These are phyloP conservation scores for Diorhabda sublineata DNA, from an alignment of 1,140 invertebrate genomes.

Conservation along the genomic window DNA sequence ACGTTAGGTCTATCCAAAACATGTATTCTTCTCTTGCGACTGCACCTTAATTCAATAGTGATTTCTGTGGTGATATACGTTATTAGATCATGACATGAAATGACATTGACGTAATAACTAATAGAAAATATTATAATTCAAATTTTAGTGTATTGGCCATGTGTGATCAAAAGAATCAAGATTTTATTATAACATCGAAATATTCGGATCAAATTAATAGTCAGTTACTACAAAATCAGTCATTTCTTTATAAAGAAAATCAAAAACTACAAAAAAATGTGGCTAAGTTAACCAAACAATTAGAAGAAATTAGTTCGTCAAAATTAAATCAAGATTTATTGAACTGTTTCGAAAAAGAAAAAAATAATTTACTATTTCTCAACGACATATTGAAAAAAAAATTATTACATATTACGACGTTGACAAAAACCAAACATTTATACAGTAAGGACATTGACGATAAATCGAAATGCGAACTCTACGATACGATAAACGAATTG, in stretches of 20 bases:
- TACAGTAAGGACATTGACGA: neutral
- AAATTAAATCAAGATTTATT: slow-evolving; percentile 24
- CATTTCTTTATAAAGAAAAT: slow-evolving; percentile 28
- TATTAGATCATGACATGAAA: too few species aligned
- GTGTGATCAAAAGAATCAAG: too few species aligned
- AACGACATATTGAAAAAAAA: slow-evolving; percentile 27
- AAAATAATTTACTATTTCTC: slow-evolving; percentile 21
- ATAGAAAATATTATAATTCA: too few species aligned
- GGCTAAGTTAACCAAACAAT: slow-evolving; percentile 22
- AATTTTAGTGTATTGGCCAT: too few species aligned
- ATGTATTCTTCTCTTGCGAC: too few species aligned
- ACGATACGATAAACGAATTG: slow-evolving; percentile 25
- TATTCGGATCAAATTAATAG: slow-evolving; percentile 10
- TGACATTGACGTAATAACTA: too few species aligned
- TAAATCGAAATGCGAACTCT: slow-evolving; percentile 22
- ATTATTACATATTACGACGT: too few species aligned
- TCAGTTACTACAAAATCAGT: slow-evolving; percentile 28
- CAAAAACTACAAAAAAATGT: slow-evolving; percentile 27
- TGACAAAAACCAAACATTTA: too few species aligned
- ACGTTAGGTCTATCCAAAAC: too few species aligned
- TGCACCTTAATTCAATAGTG: too few species aligned
- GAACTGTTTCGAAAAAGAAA: slow-evolving; percentile 22
- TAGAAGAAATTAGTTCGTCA: slow-evolving; percentile 21
- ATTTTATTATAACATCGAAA: too few species aligned
- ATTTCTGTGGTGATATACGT: too few species aligned